Evolutionary conservation across 2,888 invertebrate species (phyloP), one percentile per base, ranked within the genome.

Genomic region (Epistrophella euchroma): DNA sequence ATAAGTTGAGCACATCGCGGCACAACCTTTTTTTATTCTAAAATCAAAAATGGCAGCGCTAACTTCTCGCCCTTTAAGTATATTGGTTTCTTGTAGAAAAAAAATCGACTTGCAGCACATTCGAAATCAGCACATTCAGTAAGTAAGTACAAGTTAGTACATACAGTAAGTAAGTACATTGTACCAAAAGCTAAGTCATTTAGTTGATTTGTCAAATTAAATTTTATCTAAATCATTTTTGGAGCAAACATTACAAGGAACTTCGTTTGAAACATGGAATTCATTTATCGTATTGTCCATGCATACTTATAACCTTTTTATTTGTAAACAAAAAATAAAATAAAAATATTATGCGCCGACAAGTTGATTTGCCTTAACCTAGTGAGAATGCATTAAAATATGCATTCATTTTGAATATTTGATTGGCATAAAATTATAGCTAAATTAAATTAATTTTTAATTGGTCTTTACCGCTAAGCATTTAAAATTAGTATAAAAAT

Each of bases 401-500:
- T 37, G 50, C 50, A 68, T 68, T 68, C 50, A n/a, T 35, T 50
- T 68, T 37, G 66, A 68, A 68, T 68, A 50, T 22, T 50, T 68
- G 37, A 68, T 68, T 35, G 15, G 4, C 15, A 11, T 17, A 50
- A 15, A 0, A 50, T 37, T 15, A 11, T n/a, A 15, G 15, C 19
- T 1, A n/a, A 50, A 22, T 11, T 68, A 37, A 5, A 68, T 68
- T 50, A 50, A 10, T 37, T 68, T 66, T 22, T n/a, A 15, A 15
- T 50, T 25, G 10, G 32, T 32, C 0, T 32, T 7, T 0, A 43
- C 40, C 35, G 32, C 22, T 35, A 35, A 50, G 5, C 19, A 22
- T 4, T 50, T 22, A 50, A 45, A 25, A 22, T 4, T 9, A 3
- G 2, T n/a, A 32, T 7, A 35, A 22, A 37, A 50, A 9, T n/a